These are phyloP conservation scores for Heterochromis multidens DNA, from an alignment of 2,113 vertebrate species.

Conservation along the genomic window DNA sequence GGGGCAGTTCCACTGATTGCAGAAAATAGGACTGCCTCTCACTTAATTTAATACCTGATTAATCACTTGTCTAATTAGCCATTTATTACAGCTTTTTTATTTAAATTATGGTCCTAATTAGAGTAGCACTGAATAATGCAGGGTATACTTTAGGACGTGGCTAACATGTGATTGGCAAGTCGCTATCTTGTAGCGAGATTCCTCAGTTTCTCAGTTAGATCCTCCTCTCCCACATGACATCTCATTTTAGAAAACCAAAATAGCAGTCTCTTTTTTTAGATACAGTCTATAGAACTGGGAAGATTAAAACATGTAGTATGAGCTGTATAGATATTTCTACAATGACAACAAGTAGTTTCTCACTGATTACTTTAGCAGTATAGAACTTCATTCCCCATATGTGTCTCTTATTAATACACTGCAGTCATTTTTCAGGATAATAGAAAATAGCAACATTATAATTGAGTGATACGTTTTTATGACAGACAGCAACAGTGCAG, in stretches of 20 bases:
- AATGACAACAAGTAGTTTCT: background rate
- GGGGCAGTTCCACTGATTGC: background rate
- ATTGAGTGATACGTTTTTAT: background rate
- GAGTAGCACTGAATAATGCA: background rate
- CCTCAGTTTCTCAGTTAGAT: background rate
- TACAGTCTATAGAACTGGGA: background rate
- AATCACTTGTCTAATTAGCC: background rate
- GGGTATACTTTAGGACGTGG: background rate
- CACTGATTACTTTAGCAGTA: background rate
- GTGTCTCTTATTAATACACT: background rate
- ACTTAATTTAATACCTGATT: background rate
- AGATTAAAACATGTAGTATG: background rate
- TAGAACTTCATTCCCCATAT: background rate
- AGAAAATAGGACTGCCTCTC: background rate
- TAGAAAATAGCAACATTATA: background rate
- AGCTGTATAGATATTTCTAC: background rate
- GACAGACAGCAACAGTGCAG: background rate
- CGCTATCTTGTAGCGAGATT: background rate
- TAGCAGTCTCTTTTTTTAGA: background rate
- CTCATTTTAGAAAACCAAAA: background rate
- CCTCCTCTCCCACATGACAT: too few relatives aligned
- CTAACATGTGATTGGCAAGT: background rate
- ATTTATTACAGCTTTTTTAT: background rate
- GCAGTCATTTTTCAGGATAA: background rate
- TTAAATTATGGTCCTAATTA: background rate